Evolutionary conservation across 37 sponge, comb jelly and placozoan species (phyloP), one percentile per base, ranked within the genome.

Genomic region (Agelas oroides): DNA sequence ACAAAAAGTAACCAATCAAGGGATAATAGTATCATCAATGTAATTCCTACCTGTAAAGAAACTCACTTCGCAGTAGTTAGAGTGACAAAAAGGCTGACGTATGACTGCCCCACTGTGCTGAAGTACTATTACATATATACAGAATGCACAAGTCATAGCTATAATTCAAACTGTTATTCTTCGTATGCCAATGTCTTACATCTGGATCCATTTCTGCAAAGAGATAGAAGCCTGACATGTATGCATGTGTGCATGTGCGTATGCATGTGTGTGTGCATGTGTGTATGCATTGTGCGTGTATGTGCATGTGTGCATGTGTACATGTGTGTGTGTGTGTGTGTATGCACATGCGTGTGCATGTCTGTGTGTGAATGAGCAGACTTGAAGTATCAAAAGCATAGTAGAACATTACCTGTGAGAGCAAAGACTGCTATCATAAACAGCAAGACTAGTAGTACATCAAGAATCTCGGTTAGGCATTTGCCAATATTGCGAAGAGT

Each of bases 51-150:
- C 46, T 46, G 3, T 8, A 46, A 46, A 46, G n/a, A n/a, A n/a
- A 64, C 93, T 76, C 38, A 92, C 93, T 94, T 94, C n/a, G 95
- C 91, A 56, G 95, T 87, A 25, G 95, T 94, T 23, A 61, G 57
- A 6, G 79, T 35, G 33, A 94, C 83, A 77, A 91, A 94, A 35
- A 94, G 71, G 41, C 87, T 94, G 60, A 94, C 81, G 74, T 91
- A 91, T 13, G 88, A 70, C 28, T 71, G 56, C 54, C 83, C 53
- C n/a, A 87, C 86, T 54, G 72, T 75, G 25, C 13, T n/a, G 39
- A 93, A 93, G 55, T 82, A 91, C 91, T 91, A 57, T 46, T 12
- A 59, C 5, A 20, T 15, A 36, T 15, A 69, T 13, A 19, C 18
- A 34, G 12, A 74, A 25, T 23, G 38, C 1, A 67, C n/a, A n/a